phyloP scores from a whole-genome alignment of 2,888 invertebrate genomes.

The Lasius platythorax region DNA sequence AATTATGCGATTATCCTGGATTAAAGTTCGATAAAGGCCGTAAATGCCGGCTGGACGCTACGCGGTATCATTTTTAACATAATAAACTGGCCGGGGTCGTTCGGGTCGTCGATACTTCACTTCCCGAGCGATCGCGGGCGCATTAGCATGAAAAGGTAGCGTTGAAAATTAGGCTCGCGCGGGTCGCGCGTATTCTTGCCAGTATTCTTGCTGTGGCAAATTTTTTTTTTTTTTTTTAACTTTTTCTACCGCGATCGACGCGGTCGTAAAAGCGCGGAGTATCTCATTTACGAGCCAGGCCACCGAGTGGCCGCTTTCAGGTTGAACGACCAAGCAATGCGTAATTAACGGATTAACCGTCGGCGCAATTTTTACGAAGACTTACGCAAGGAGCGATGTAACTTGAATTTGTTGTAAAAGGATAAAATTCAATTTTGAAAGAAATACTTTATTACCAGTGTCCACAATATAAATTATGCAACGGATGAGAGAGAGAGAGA shows the following conservation, averaged over 20 bases:
- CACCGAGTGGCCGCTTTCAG: neutral
- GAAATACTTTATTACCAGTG: neutral
- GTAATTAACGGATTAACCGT: constrained; percentile 32
- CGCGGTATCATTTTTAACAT: constrained; percentile 34
- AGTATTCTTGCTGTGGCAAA: neutral
- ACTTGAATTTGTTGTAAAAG: neutral
- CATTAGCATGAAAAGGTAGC: constrained; percentile 29
- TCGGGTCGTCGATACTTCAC: constrained; percentile 6
- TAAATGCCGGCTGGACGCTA: constrained; percentile 28
- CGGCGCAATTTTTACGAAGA: neutral
- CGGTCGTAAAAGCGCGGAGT: neutral
- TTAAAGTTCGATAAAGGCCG: constrained; percentile 46
- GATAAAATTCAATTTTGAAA: neutral
- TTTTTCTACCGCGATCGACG: neutral
- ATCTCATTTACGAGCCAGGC: constrained; percentile 27
- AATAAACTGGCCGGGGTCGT: constrained; percentile 35
- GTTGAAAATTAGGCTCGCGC: constrained; percentile 16
- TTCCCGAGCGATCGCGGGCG: neutral
- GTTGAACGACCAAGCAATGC: constrained; percentile 1
- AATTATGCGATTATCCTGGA: constrained; percentile 53
- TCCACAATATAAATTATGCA: neutral
- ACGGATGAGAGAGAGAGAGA: neutral
- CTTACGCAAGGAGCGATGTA: neutral
- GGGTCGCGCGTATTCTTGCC: neutral
- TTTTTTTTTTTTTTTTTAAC: neutral